phyloP scores from a whole-genome alignment of 2,888 invertebrate species.

The Orthosia gracilis region DNA sequence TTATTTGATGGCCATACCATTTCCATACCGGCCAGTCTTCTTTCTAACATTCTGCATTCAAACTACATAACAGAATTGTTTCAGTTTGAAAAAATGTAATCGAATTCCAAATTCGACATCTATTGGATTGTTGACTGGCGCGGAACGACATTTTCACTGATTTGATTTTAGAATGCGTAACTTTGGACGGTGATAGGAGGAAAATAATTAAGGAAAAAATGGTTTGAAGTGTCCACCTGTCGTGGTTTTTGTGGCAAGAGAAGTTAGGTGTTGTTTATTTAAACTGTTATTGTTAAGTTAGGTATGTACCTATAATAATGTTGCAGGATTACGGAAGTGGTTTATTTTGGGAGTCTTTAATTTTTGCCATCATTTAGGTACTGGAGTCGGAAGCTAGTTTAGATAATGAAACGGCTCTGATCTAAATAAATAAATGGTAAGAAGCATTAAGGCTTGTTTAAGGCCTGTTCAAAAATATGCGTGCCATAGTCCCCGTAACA shows the following conservation, averaged over 20 bases:
- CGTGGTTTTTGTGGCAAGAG: not conserved
- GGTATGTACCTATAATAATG: too few relatives aligned
- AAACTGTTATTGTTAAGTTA: not conserved
- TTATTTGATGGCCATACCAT: too few relatives aligned
- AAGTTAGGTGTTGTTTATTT: not conserved
- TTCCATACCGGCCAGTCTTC: too few relatives aligned
- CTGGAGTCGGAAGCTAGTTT: too few relatives aligned
- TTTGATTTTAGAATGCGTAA: slow-evolving; percentile 44
- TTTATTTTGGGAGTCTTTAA: too few relatives aligned
- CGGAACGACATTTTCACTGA: slow-evolving; percentile 51
- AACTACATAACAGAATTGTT: too few relatives aligned
- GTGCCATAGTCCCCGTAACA: not conserved
- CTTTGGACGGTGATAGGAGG: slow-evolving; percentile 4
- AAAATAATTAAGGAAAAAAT: slow-evolving; percentile 20
- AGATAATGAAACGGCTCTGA: not conserved
- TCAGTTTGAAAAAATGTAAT: too few relatives aligned
- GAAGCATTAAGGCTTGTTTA: too few relatives aligned
- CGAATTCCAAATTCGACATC: slow-evolving; percentile 40
- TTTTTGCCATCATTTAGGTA: too few relatives aligned
- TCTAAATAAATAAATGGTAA: not conserved
- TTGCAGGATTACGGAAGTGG: not conserved
- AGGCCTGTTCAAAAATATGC: not conserved
- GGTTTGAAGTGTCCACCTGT: not conserved
- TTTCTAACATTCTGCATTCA: too few relatives aligned
- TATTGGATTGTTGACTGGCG: slow-evolving; percentile 49